phyloP scores from a whole-genome alignment of 2,888 invertebrate genomes.

The Mesochorus sp. region DNA sequence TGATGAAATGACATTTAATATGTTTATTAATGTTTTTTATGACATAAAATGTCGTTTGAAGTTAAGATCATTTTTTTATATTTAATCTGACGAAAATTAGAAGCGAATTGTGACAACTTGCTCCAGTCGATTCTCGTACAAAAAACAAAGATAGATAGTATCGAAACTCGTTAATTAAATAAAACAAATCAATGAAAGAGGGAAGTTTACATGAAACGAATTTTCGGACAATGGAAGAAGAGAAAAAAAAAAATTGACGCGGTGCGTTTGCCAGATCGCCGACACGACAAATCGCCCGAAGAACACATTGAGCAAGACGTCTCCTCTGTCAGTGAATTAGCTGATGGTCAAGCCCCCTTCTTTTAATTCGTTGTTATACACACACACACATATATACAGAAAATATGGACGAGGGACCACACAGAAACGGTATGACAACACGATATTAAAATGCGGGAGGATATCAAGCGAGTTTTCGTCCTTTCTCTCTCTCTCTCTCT shows the following conservation, averaged over 20 bases:
- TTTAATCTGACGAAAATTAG: too few relatives aligned
- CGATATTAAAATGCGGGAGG: constrained; percentile 34
- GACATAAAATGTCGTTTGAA: too few relatives aligned
- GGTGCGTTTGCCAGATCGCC: constrained; percentile 11
- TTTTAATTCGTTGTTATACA: constrained; percentile 38
- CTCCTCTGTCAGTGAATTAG: constrained; percentile 58
- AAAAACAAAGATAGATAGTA: too few relatives aligned
- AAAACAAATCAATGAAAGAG: too few relatives aligned
- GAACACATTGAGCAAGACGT: constrained; percentile 48
- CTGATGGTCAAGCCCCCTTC: constrained; percentile 45
- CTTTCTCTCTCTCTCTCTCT: constrained; percentile 2
- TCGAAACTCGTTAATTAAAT: too few relatives aligned
- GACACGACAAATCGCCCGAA: constrained; percentile 48
- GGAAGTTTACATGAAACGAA: background rate
- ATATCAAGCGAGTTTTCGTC: background rate
- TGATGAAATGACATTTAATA: too few relatives aligned
- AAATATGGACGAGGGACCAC: constrained; percentile 43
- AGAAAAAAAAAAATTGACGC: background rate
- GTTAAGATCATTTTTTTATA: too few relatives aligned
- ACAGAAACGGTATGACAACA: constrained; percentile 38
- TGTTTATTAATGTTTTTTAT: too few relatives aligned
- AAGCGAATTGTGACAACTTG: too few relatives aligned
- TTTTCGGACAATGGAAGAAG: background rate
- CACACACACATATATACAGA: constrained; percentile 9
- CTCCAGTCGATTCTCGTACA: too few relatives aligned